Evolutionary conservation across 1,140 invertebrate genomes (phyloP).

Genomic region (Sminthurides bifidus): DNA sequence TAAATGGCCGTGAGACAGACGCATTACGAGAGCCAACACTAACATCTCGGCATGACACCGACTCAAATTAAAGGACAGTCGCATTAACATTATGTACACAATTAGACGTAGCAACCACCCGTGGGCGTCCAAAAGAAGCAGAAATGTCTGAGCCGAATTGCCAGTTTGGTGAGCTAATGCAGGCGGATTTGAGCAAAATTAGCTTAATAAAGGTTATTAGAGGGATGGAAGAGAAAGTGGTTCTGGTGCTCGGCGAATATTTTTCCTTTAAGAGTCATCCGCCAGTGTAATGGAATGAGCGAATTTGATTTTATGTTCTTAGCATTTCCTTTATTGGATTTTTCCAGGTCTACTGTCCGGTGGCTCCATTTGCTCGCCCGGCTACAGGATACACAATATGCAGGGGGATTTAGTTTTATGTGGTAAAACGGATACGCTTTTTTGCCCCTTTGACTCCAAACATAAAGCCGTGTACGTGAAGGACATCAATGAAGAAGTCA

Average conservation of each 20-base stretch:
- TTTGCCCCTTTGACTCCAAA: constrained; percentile 32
- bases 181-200: neutral
- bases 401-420: constrained; percentile 26
- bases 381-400: constrained; percentile 26
- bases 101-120: too few relatives aligned
- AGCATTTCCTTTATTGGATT: too few relatives aligned
- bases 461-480: constrained; percentile 26
- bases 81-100: too few relatives aligned
- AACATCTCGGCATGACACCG: too few relatives aligned
- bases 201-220: neutral
- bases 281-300: neutral
- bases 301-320: neutral
- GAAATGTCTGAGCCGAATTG: too few relatives aligned
- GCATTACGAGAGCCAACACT: too few relatives aligned
- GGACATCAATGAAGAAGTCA: constrained; percentile 27
- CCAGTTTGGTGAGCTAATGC: too few relatives aligned
- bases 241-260: neutral
- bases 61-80: too few relatives aligned
- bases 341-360: constrained; percentile 22
- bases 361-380: constrained; percentile 27
- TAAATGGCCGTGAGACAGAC: too few relatives aligned
- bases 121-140: too few relatives aligned
- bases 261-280: neutral
- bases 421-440: constrained; percentile 25
- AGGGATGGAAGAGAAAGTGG: neutral